Evolutionary conservation across 2,888 invertebrate genomes (phyloP), one percentile per base, ranked within the genome.

Genomic region (Pyrocoelia pectoralis): DNA sequence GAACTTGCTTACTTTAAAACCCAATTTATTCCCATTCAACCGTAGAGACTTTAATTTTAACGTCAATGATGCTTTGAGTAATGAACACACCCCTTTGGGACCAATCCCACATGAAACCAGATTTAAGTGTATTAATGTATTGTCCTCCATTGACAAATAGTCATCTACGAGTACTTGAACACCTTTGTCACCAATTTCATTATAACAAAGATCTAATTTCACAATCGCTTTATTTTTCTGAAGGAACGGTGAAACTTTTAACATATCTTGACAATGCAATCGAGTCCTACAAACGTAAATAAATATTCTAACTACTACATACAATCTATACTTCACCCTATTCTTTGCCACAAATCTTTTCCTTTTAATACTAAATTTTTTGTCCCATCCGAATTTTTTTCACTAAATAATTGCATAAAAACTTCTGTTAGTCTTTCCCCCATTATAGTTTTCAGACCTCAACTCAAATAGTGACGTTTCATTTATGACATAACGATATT

Each of bases 11-110:
- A 83, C 84, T 70, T 82, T 79, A 0, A 79, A 77, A 0, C 87
- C 87, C 18, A 89, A 78, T 73, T 85, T 82, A 70, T 88, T 89
- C 0, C 88, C 88, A 67, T 84, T 86, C 1, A 89, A 59, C 70
- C 86, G 77, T 1, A 89, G 74, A 61, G 83, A 83, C 70, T 81
- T 82, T 0, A 89, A 70, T 15, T 80, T 82, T 0, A 88, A 64
- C 41, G 76, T 70, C 5, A 69, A 61, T 9, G 68, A 70, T 1
- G 69, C 46, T 24, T 67, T 43, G 14, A 69, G 71, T 56, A 83
- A 62, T 33, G 73, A 65, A 15, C 69, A 51, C 4, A 86, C 77
- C 0, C 87, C 86, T 24, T 71, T 65, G 1, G 80, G 79, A 0
- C 81, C 80, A 38, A 89, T 74, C 49, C 85, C 77, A 67, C 88